A percentile compares a stretch with the other conserved stretches of the same genome.
Evolutionary conservation across 2,888 invertebrate genomes (phyloP).

Genomic region (Tetragonisca angustula): DNA sequence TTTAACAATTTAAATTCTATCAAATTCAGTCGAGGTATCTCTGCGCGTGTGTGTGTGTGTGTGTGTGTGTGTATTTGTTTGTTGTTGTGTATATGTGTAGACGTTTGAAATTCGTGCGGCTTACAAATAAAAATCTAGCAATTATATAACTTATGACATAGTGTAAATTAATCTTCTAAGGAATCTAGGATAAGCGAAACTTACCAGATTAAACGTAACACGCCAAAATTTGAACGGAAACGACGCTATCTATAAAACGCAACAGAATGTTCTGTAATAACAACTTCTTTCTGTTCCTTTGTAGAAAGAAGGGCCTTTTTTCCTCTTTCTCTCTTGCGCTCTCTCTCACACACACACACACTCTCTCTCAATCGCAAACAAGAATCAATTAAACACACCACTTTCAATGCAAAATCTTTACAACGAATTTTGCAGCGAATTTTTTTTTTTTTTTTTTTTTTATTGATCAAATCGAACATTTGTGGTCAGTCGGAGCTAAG

Average conservation of each 20-base stretch:
- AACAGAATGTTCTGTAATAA: constrained; percentile 28
- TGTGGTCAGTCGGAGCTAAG: constrained; percentile 2
- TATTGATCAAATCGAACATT: constrained; percentile 20
- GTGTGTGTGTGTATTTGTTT: no score
- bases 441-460: constrained; percentile 23
- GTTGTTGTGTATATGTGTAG: no score
- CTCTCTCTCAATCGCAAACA: not conserved
- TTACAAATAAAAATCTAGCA: constrained; percentile 30
- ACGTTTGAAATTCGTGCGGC: not conserved
- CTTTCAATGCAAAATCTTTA: constrained; percentile 16
- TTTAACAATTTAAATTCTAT: constrained; percentile 16
- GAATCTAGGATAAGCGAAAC: constrained; percentile 53
- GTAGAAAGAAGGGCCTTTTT: constrained; percentile 9
- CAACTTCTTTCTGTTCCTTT: not conserved
- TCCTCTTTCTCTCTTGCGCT: not conserved
- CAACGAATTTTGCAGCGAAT: constrained; percentile 34
- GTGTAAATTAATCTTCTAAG: constrained; percentile 32
- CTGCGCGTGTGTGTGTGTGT: not conserved
- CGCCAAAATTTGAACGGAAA: constrained; percentile 29
- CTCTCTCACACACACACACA: no score
- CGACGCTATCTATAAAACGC: constrained; percentile 40
- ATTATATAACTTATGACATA: constrained; percentile 49
- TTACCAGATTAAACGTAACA: constrained; percentile 50
- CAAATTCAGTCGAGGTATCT: constrained; percentile 21
- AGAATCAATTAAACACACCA: not conserved